Conservation (phyloP, 2,797 vertebrate species). For the Alcedo quadribrachys region DNA sequence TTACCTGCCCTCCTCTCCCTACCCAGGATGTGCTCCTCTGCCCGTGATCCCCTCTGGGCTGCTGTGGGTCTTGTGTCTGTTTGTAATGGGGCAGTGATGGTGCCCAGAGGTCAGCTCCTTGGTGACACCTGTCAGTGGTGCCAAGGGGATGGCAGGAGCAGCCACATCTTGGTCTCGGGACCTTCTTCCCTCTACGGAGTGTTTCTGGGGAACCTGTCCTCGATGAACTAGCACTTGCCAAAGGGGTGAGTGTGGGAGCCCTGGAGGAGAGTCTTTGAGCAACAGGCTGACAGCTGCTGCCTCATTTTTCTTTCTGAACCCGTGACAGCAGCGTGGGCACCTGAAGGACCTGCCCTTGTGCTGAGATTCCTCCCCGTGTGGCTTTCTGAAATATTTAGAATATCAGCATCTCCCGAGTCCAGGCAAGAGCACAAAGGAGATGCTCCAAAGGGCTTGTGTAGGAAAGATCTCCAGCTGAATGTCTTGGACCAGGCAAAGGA, state of each 20-base stretch:
- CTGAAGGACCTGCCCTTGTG: neutral
- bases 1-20: neutral
- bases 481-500: neutral
- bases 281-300: neutral
- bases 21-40: neutral
- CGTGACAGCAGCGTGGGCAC: neutral
- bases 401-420: neutral
- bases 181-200: neutral
- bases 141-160: neutral
- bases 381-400: neutral
- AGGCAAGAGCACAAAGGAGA: accelerated
- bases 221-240: neutral
- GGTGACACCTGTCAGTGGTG: neutral
- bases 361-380: too few species aligned
- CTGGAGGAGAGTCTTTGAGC: neutral
- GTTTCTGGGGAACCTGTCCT: neutral
- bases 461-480: neutral
- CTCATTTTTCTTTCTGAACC: neutral
- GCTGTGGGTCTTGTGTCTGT: neutral
- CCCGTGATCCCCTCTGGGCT: neutral
- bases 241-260: neutral
- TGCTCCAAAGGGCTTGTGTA: accelerated
- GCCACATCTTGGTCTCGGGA: neutral
- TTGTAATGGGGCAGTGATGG: accelerated
- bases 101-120: neutral